These are phyloP conservation scores for Alca torda DNA, from an alignment of 2,797 vertebrate species.

Conservation along the genomic window DNA sequence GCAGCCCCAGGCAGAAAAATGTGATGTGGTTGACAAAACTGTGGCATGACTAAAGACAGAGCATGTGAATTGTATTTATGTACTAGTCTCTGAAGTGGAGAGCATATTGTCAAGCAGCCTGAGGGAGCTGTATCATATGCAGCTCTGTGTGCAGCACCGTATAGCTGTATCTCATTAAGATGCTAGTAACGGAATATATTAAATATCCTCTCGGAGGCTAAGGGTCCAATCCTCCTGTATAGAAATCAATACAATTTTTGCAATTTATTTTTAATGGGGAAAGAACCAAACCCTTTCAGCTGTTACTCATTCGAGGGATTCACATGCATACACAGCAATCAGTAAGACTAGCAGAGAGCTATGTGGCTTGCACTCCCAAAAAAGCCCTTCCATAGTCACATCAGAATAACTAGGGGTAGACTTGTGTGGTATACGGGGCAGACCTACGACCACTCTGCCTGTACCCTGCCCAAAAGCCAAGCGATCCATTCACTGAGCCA, in stretches of 20 bases:
- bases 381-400: background rate
- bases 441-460: fast-evolving
- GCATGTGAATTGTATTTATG: conserved; percentile 60
- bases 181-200: conserved; percentile 45
- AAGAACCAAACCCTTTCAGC: conserved; percentile 6
- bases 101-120: conserved; percentile 45
- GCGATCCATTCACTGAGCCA: background rate
- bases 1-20: conserved; percentile 39
- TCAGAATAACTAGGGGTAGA: background rate
- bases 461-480: background rate
- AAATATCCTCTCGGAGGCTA: conserved; percentile 35
- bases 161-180: conserved; percentile 59
- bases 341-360: background rate
- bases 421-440: background rate
- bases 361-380: background rate
- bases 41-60: conserved; percentile 66
- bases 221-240: background rate
- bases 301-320: background rate
- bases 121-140: conserved; percentile 51
- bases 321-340: background rate
- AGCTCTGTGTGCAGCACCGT: background rate
- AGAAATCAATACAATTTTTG: conserved; percentile 49
- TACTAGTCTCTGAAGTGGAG: conserved; percentile 50
- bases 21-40: conserved; percentile 63
- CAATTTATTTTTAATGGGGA: conserved; percentile 40